Evolutionary conservation across 2,797 vertebrate genomes (phyloP), one percentile per base, ranked within the genome.

Genomic region (Fistularia commersonii): DNA sequence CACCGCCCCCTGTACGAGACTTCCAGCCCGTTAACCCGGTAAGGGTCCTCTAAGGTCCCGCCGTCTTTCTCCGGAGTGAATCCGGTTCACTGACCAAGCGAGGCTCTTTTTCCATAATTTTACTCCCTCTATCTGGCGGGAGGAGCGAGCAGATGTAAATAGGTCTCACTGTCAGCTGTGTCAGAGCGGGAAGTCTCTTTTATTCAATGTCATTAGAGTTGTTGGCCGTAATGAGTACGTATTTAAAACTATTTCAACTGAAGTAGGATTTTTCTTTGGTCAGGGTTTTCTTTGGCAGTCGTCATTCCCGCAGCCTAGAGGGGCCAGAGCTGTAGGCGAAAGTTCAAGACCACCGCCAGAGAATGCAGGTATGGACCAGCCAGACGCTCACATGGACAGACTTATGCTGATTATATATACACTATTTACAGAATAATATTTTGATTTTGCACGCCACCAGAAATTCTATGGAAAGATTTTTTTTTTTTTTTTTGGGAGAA

Each of bases 201-300:
- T 2, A 23, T 23, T 23, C 23, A 23, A 23, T 23, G 23, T 23
- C 23, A 23, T 4, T 7, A 59, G 48, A 51, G 23, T 54, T 68
- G 48, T 34, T 69, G 49, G n/a, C 45, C 70, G 11, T 44, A 11
- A 54, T 39, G 14, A 50, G 39, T 12, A 8, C 34, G 11, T 32
- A 32, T 11, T 23, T 15, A 7, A 5, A 3, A 13, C 5, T 49
- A 10, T 31, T 31, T 15, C 15, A 41, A 32, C 7, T 48, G 9
- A 61, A 39, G 65, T 32, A 57, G 3, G 33, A 6, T 51, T 12
- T 15, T 31, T 5, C 33, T 50, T 54, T 36, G 57, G 72, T 83
- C 81, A 95, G 14, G 94, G 93, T 69, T 96, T 94, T 59, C 83
- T 90, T 39, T 97, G 96, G 96, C 92, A 90, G 66, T 84, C 92